Base-by-base conservation (phyloP, 2,888 invertebrate genomes). In the Callinectes sapidus region DNA sequence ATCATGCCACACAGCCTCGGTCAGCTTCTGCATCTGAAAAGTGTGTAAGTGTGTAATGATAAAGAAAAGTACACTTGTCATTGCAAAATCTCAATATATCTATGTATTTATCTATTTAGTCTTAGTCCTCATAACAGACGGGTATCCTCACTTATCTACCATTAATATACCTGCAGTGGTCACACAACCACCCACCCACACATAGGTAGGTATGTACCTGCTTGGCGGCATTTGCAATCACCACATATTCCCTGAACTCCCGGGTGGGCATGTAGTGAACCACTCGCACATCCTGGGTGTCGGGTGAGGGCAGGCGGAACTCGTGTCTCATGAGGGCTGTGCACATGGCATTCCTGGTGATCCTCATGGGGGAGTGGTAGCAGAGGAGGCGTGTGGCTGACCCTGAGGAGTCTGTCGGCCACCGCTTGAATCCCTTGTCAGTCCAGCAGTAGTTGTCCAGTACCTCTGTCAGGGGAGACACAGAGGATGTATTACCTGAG, bases 191-290 rank as follows among this genome's bases (percentile, higher is more conserved):
- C 16, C 32, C 8, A 71, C 71, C n/a, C n/a, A n/a, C n/a, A n/a
- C n/a, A n/a, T n/a, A n/a, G n/a, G n/a, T n/a, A n/a, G n/a, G n/a
- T n/a, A 61, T 71, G 61, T 28, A 92, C 92, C 92, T 90, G 90
- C 18, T 89, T 85, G 16, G 90, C 90, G 35, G 92, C 92, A 92
- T 92, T 92, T 39, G 90, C 32, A 35, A 92, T 92, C 32, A 92
- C 92, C 86, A 92, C 87, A 71, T 71, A 92, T 61, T 92, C 92
- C 77, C 87, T 66, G 86, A 92, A 92, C 81, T 92, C 92, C 32
- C 92, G 66, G 28, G 92, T 92, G 54, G 92, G 92, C 90, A 90
- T 92, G 85, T 92, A 92, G 61, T 92, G 92, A 35, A 92, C 54
- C 18, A 92, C 92, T 32, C 92, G 23, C 28, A 92, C 77, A 42